Base-by-base conservation (phyloP, 2,113 vertebrate species). In the Pygoscelis adeliae region DNA sequence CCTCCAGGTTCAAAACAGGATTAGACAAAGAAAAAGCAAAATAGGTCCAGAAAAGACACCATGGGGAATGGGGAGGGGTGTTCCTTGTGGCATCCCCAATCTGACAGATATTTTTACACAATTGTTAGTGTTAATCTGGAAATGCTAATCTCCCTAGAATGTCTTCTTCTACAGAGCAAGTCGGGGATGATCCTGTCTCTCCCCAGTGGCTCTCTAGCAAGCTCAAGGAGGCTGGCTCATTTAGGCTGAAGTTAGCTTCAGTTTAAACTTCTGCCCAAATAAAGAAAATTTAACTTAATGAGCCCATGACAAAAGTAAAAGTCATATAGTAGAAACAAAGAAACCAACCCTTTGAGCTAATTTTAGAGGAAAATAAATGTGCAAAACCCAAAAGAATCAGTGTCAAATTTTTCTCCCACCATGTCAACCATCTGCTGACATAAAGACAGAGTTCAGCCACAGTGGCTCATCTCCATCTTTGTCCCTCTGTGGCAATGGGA, bases 181-280 rank as follows among this genome's bases (percentile, higher is more conserved):
- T 34, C 0, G 2, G 23, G 7, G 17, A 32, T 9, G 11, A 69
- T 53, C 36, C 25, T 56, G 5, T 30, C 34, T 52, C 46, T 85
- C 25, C 20, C 10, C 11, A 13, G 12, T 26, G 3, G 0, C 7
- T 66, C 56, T 55, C 40, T 50, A 67, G 18, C 0, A 3, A 80
- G 67, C 15, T 70, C 36, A 77, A 62, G 58, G 26, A 62, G 17
- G 6, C 18, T 83, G 23, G 5, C 22, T 79, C 4, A 25, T 47
- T 88, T n/a, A 69, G 14, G 21, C 4, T 77, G 55, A 58, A 77
- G 46, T 70, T 58, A 73, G 4, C 19, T 83, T 85, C 49, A 32
- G 18, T 22, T 72, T 76, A 87, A 92, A 80, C 21, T 2, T 65
- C 44, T 77, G 11, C 13, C 7, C 12, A 59, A 18, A 52, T 34